Evolutionary conservation across 2,113 vertebrate species (phyloP), one percentile per base, ranked within the genome.

Genomic region (Nothoprocta pentlandii): DNA sequence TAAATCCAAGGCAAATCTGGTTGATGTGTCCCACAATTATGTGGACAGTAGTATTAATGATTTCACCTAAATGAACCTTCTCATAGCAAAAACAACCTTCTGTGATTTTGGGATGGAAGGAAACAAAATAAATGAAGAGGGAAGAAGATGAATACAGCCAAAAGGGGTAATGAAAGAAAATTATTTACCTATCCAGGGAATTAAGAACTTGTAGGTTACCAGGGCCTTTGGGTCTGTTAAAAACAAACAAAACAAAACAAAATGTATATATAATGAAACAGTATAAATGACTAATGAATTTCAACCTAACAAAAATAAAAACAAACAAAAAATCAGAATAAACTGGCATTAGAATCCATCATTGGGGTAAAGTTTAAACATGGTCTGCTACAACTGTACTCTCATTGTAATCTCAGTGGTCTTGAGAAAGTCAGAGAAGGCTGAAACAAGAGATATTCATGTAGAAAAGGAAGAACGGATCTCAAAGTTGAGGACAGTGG

Each of bases 151-250:
- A 53, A 79, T 9, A 7, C 2, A 3, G 7, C 10, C 41, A 42
- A 49, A 46, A 80, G 64, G 4, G 16, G 9, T 53, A 76, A 91
- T 19, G 46, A 56, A 89, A 78, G 17, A 61, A 53, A 53, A 80
- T 32, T 75, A 63, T 89, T 91, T 91, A 96, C 96, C 94, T 3
- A 93, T 94, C 96, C 96, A 97, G n/a, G 96, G 92, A 70, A 67
- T 0, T 3, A 93, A 1, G n/a, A 93, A 79, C 19, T 20, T 36
- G 49, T 97, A 97, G 34, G 69, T 11, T 15, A 84, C 0, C 6
- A 6, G 11, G n/a, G 86, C 0, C 85, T 97, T 97, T 12, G 58
- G 44, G 61, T 97, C 96, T 97, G 79, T 54, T 66, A 78, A 77
- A 53, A 28, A 28, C 10, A 42, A 68, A 68, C 75, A 78, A 77